Conservation (phyloP, 1,140 invertebrate genomes). For the Globodera ellingtonae region DNA sequence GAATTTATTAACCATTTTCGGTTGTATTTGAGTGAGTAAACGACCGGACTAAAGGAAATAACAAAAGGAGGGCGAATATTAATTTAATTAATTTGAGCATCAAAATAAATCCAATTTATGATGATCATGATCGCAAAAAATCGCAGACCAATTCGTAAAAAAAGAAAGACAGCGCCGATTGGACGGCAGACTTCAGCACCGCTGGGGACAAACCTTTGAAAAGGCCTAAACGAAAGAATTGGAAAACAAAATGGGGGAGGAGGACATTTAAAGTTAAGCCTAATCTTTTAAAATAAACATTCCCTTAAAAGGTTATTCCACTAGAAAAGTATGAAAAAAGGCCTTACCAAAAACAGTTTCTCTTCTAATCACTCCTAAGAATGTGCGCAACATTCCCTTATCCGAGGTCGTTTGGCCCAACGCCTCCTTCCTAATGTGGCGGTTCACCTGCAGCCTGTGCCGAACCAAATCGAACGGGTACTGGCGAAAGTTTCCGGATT, state of each 20-base stretch:
- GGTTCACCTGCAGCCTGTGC: constrained; percentile 35
- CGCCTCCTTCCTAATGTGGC: constrained; percentile 4
- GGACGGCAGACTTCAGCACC: constrained; percentile 41
- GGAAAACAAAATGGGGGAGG: not conserved
- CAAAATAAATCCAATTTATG: too few species aligned
- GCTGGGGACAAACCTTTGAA: constrained; percentile 45
- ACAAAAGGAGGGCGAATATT: too few species aligned
- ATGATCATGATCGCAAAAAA: not conserved
- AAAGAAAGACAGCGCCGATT: constrained; percentile 44
- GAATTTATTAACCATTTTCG: too few species aligned
- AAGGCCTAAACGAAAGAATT: constrained; percentile 27
- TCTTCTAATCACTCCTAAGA: not conserved
- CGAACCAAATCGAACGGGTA: constrained; percentile 45
- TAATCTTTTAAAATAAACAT: constrained; percentile 26
- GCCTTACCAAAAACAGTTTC: constrained; percentile 15
- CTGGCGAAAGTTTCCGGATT: constrained; percentile 1
- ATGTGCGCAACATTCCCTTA: constrained; percentile 16
- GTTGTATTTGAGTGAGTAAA: too few species aligned
- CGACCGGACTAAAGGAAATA: too few species aligned
- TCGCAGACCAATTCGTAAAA: constrained; percentile 47
- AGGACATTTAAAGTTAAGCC: constrained; percentile 18
- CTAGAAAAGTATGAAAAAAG: constrained; percentile 11
- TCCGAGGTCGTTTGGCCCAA: constrained; percentile 24
- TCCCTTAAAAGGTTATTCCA: too few species aligned
- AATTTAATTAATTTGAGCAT: too few species aligned